Base-by-base conservation (phyloP, 64 coral and sea anemone species). In the Pocillopora damicornis region DNA sequence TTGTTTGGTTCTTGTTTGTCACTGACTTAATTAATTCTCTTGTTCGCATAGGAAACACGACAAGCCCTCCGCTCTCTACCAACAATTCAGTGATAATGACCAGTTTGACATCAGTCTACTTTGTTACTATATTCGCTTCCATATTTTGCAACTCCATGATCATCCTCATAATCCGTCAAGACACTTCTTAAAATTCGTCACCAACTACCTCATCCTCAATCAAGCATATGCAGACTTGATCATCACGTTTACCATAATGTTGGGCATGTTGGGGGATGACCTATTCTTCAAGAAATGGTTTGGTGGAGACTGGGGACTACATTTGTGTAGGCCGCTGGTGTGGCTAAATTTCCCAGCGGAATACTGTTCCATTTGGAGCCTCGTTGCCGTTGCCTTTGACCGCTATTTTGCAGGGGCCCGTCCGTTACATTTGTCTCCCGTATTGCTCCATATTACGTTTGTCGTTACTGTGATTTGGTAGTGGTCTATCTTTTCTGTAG, bases 161-260 rank as follows among this genome's bases (percentile, higher is more conserved):
- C 34, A 76, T 76, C 37, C 75, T 45, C 36, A 76, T 76, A 1
- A 76, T 76, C 35, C 75, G 75, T 42, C 75, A 42, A 76, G 75
- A 37, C 34, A 76, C 37, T 20, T 76, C 12, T 15, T 76, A 6
- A 76, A 36, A 76, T 35, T 13, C 1, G 37, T 15, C 38, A 76
- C 37, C 5, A 76, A 76, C 37, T 51, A 76, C 6, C 75, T 76
- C 5, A 76, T 76, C 15, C 37, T 76, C 10, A 76, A 76, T 15
- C 75, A 76, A 45, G 75, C 75, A 76, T 76, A 37, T 8, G 75
- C 75, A 56, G 75, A 76, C 14, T 76, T 76, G 75, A 45, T 76
- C 35, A 76, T 76, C 38, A 76, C 36, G 16, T 17, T 76, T 17
- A 56, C 75, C 36, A 30, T 51, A 15, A 76, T 76, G 75, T 7